Base-by-base conservation (phyloP, 2,113 vertebrate species). In the Eira barbara region DNA sequence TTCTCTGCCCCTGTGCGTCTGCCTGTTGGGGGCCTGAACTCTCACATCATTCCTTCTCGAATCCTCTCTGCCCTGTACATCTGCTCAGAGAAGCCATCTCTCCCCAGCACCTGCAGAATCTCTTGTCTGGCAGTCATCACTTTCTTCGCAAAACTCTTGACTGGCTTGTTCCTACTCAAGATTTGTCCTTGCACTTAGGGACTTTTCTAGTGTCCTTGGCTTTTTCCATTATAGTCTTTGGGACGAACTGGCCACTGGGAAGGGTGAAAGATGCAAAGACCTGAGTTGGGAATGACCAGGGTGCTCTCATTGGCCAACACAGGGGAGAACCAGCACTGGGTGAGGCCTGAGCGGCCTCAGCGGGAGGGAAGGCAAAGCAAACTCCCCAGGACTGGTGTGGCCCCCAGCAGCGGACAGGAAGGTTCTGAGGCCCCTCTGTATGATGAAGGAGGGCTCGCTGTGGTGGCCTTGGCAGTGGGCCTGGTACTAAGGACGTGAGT, bases 341-440 rank as follows among this genome's bases (percentile, higher is more conserved):
- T 2, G 6, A 25, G 11, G 63, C 15, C 52, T 57, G 2, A 21
- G 42, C 14, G 29, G 12, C 3, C 0, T 31, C 3, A 20, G 25
- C 17, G 31, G 47, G 69, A 36, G 12, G 42, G 67, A 36, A 80
- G n/a, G 29, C n/a, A 13, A 29, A 79, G 15, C 73, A 57, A 18
- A 25, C 21, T 47, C 34, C 12, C 15, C 6, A 29, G 23, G 36
- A 52, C 34, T 20, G 4, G 20, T 31, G 3, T 34, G 69, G 45
- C 61, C 11, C 4, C 31, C 15, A 21, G 23, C 31, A 17, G 49
- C 31, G 0, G 47, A 21, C 47, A 9, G 73, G 52, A n/a, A 36
- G 8, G 3, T 23, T 36, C 52, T 34, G 55, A 23, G 63, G 78
- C 55, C 34, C 25, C 20, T 34, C 76, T 52, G 18, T 18, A 9